Percentiles rank a stretch among this genome's conserved stretches.
These are phyloP conservation scores for Latrodectus hesperus DNA, from an alignment of 2,888 invertebrate genomes.

Conservation along the genomic window DNA sequence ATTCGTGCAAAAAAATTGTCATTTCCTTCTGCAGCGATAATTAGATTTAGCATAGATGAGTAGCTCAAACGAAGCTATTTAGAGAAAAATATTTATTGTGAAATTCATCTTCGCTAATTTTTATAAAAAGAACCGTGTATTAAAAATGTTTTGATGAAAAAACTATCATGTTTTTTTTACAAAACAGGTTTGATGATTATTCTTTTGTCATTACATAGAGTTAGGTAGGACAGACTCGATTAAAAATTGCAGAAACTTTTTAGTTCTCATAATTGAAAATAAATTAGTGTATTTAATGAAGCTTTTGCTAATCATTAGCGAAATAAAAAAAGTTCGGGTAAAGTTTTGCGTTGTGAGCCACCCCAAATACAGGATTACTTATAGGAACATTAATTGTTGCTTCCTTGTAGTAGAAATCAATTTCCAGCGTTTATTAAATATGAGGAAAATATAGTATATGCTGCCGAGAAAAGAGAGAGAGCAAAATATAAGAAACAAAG, in stretches of 20 bases:
- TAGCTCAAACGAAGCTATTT: neutral
- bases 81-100: slow-evolving; percentile 32
- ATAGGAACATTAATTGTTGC: slow-evolving; percentile 54
- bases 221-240: slow-evolving; percentile 55
- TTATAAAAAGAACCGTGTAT: neutral
- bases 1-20: too few relatives aligned
- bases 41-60: too few relatives aligned
- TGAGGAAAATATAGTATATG: slow-evolving; percentile 32
- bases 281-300: slow-evolving; percentile 68
- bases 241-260: slow-evolving; percentile 51
- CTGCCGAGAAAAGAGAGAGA: neutral
- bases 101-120: slow-evolving; percentile 20
- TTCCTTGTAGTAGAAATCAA: slow-evolving; percentile 39
- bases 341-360: slow-evolving; percentile 37
- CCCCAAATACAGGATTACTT: slow-evolving; percentile 29
- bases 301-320: slow-evolving; percentile 63
- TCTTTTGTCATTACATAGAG: slow-evolving; percentile 49
- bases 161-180: neutral
- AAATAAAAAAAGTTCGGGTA: slow-evolving; percentile 36
- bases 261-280: slow-evolving; percentile 60
- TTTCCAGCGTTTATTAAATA: slow-evolving; percentile 58
- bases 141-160: neutral
- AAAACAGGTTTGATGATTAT: slow-evolving; percentile 39
- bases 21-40: too few relatives aligned
- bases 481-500: neutral